phyloP scores from a whole-genome alignment of 2,113 vertebrate genomes.

The Bubo blakistoni region DNA sequence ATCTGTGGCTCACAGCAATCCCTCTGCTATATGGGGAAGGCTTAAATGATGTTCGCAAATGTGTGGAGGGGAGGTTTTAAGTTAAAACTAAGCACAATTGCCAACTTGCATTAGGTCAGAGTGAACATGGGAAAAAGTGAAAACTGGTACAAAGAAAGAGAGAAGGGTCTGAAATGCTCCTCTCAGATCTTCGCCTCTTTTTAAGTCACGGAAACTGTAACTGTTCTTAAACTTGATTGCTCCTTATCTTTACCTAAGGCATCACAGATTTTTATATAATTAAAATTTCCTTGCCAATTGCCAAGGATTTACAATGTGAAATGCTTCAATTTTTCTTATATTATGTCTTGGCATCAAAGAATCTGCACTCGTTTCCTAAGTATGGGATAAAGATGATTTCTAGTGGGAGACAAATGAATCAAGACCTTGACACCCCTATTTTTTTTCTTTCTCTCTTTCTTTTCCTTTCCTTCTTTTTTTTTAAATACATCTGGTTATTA shows the following conservation, averaged over 20 bases:
- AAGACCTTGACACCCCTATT: slow-evolving; percentile 77
- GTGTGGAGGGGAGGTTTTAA: background rate
- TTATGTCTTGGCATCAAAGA: slow-evolving; percentile 73
- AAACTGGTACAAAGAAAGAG: background rate
- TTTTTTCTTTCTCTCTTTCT: slow-evolving; percentile 62
- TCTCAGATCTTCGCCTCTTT: background rate
- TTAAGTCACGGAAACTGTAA: background rate
- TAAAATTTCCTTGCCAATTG: slow-evolving; percentile 70
- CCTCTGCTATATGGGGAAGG: background rate
- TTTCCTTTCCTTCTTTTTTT: slow-evolving; percentile 53
- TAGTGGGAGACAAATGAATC: slow-evolving; percentile 77
- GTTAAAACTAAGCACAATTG: background rate
- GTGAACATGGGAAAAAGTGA: background rate
- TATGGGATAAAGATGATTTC: slow-evolving; percentile 75
- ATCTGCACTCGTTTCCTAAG: slow-evolving; percentile 63
- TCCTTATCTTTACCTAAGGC: slow-evolving; percentile 38
- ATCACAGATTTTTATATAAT: slow-evolving; percentile 46
- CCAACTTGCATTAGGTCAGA: background rate
- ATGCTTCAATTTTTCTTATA: slow-evolving; percentile 69
- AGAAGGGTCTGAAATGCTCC: background rate
- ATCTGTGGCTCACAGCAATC: background rate
- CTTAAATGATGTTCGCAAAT: background rate
- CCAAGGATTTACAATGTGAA: slow-evolving; percentile 76
- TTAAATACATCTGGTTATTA: slow-evolving; percentile 90
- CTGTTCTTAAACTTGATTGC: slow-evolving; percentile 1